Evolutionary conservation across 2,113 vertebrate genomes (phyloP).

Genomic region (Bubo blakistoni): DNA sequence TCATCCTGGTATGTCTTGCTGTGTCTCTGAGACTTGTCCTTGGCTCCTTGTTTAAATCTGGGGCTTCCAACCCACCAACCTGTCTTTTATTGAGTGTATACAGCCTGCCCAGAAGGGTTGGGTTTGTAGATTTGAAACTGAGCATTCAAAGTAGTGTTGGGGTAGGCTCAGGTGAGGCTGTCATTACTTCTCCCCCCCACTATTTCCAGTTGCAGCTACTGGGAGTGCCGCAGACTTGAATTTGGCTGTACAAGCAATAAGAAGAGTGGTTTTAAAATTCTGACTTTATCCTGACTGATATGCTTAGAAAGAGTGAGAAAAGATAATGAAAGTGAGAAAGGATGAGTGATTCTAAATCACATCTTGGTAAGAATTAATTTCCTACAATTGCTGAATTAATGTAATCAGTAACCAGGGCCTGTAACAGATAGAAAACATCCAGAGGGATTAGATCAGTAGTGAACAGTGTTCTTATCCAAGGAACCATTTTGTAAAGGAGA

Average conservation of each 20-base stretch:
- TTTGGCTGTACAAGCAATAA: background rate
- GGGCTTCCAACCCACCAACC: background rate
- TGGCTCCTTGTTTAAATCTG: background rate
- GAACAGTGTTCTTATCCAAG: background rate
- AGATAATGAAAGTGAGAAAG: background rate
- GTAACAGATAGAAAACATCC: background rate
- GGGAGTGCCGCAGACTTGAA: background rate
- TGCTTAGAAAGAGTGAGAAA: background rate
- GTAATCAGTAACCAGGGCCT: background rate
- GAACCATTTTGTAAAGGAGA: background rate
- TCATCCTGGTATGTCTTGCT: background rate
- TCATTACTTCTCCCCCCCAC: background rate
- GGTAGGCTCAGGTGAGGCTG: conserved; percentile 26
- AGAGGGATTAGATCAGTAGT: background rate
- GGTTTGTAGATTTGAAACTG: background rate
- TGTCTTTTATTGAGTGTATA: background rate
- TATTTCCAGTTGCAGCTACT: conserved; percentile 24
- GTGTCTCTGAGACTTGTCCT: background rate
- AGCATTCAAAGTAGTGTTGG: background rate
- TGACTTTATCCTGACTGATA: background rate
- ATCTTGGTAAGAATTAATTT: background rate
- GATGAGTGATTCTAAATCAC: background rate
- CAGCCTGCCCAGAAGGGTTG: background rate
- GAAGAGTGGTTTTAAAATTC: background rate
- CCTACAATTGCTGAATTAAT: background rate